Base-by-base conservation (phyloP, 2,113 vertebrate species). In the Tinamus guttatus region DNA sequence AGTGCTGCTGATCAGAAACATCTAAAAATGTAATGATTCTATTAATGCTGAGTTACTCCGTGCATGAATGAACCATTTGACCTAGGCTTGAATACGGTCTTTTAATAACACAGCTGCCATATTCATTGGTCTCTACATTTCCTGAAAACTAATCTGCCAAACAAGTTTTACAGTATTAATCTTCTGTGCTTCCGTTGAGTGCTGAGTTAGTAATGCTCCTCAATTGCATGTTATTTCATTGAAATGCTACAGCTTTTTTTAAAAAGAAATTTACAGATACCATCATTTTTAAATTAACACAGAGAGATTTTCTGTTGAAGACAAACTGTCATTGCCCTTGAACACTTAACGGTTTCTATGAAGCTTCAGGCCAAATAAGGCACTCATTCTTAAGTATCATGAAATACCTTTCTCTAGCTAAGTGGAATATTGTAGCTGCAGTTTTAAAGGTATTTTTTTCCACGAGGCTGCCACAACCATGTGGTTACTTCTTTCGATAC, bases 71-170 rank as follows among this genome's bases (percentile, higher is more conserved):
- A 96, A 93, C 89, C 93, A 97, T 96, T 89, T 92, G 92, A 93
- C 90, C 89, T 90, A 67, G 94, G 74, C 87, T 91, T 38, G 63
- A 95, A 93, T 30, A 87, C 87, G 91, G 74, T 78, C 81, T 94
- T 95, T 97, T 87, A 95, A 97, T 92, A 96, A 96, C 2, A 90
- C 96, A 97, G 96, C 96, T 97, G 97, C 95, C 95, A 95, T 94
- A 67, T 93, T 96, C 89, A 73, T 69, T 94, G 87, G 85, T 95
- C 85, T 90, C 77, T 95, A 81, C 76, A 47, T 94, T 97, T 97
- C 97, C 95, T 96, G 94, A 96, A 96, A 97, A 89, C 74, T 94
- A 95, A 97, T 97, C 95, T 97, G 94, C 94, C 96, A 94, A 95
- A 87, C 86, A 90, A 96, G 70, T 94, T 43, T 34, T 14, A 82